Percentiles rank a stretch among this genome's conserved stretches.
These are phyloP conservation scores for Microplitis deprimator DNA, from an alignment of 2,888 invertebrate species.

Conservation along the genomic window DNA sequence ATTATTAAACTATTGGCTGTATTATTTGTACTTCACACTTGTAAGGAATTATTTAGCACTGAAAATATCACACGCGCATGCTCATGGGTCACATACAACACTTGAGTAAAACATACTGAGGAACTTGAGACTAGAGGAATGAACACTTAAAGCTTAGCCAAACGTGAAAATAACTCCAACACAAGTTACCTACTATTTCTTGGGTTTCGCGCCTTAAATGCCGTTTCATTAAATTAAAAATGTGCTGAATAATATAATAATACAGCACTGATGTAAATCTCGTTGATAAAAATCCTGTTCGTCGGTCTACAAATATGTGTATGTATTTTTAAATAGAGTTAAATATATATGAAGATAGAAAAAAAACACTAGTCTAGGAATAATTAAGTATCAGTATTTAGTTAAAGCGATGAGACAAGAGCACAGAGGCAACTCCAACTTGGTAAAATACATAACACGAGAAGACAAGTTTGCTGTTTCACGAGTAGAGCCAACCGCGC, in stretches of 20 bases:
- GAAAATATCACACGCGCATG: conserved; percentile 7
- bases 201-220: conserved; percentile 7
- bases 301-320: too few relatives aligned
- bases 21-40: not conserved
- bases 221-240: conserved; percentile 15
- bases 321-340: too few relatives aligned
- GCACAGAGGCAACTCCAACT: not conserved
- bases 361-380: too few relatives aligned
- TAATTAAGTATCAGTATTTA: too few relatives aligned
- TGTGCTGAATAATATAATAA: not conserved
- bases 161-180: conserved; percentile 22
- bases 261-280: not conserved
- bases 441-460: not conserved
- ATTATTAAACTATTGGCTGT: not conserved
- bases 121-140: conserved; percentile 19
- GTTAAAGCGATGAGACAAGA: too few relatives aligned
- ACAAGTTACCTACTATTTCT: conserved; percentile 12
- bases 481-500: conserved; percentile 7
- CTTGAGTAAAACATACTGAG: conserved; percentile 1
- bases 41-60: conserved; percentile 2
- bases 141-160: conserved; percentile 17
- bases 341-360: too few relatives aligned
- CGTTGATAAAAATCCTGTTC: too few relatives aligned
- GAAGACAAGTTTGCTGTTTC: conserved; percentile 28
- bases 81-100: not conserved